phyloP scores from a whole-genome alignment of 2,888 invertebrate genomes.

The Lordiphosa andalusiaca region DNA sequence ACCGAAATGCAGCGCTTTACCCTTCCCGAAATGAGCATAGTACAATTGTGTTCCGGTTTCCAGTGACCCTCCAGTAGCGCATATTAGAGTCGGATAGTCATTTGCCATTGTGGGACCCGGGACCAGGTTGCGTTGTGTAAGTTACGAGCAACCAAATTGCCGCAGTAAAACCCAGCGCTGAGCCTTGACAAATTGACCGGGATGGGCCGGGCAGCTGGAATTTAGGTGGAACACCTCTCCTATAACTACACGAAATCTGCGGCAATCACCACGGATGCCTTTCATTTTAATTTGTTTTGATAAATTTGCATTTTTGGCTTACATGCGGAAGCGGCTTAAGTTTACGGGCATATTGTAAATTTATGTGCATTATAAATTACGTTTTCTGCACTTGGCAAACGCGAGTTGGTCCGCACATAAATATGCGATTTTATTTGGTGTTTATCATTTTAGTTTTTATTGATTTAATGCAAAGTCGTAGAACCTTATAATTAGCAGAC shows the following conservation, averaged over 20 bases:
- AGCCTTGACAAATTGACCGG: slow-evolving; percentile 48
- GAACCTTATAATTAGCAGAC: slow-evolving; percentile 45
- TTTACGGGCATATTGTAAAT: slow-evolving; percentile 44
- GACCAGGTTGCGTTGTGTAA: slow-evolving; percentile 23
- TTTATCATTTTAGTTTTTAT: slow-evolving; percentile 54
- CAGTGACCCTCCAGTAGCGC: not conserved
- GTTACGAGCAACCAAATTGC: slow-evolving; percentile 38
- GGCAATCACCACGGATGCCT: slow-evolving; percentile 16
- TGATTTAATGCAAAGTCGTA: slow-evolving; percentile 44
- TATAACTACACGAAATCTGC: not conserved
- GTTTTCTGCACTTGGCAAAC: slow-evolving; percentile 47
- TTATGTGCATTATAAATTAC: slow-evolving; percentile 60
- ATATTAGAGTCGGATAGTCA: not conserved
- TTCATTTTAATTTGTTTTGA: slow-evolving; percentile 51
- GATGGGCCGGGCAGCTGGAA: too few species aligned
- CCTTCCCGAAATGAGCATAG: too few species aligned
- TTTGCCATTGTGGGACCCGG: not conserved
- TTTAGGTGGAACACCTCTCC: not conserved
- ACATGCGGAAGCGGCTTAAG: slow-evolving; percentile 52
- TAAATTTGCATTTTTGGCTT: slow-evolving; percentile 54
- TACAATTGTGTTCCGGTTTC: too few species aligned
- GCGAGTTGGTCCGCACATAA: slow-evolving; percentile 49
- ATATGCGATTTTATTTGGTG: slow-evolving; percentile 64
- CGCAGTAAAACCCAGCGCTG: slow-evolving; percentile 43
- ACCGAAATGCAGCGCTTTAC: slow-evolving; percentile 40